A percentile compares a stretch with the other conserved stretches of the same genome.
These are phyloP conservation scores for Zaprionus camerounensis DNA, from an alignment of 1,140 invertebrate species.

Conservation along the genomic window DNA sequence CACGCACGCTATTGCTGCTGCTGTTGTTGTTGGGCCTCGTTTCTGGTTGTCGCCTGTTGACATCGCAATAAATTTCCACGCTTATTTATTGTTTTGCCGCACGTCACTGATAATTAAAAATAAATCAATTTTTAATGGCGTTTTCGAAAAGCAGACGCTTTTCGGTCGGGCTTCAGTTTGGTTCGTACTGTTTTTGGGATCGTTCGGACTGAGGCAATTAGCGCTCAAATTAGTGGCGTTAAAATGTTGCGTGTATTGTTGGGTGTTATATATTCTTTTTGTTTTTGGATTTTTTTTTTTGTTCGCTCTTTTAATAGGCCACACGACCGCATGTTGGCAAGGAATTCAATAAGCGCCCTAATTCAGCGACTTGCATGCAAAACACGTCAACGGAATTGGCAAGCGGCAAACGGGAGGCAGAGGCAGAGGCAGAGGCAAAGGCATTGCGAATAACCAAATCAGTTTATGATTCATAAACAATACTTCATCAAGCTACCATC, in stretches of 20 bases:
- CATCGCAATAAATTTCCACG: constrained; percentile 77
- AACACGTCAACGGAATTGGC: constrained; percentile 57
- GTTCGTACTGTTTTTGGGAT: constrained; percentile 35
- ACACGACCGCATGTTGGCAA: background rate
- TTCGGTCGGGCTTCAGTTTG: constrained; percentile 3
- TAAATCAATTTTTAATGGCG: constrained; percentile 82
- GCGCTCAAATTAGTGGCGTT: constrained; percentile 57
- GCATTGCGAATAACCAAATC: constrained; percentile 71
- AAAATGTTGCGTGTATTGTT: constrained; percentile 46
- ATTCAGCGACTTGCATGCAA: constrained; percentile 50
- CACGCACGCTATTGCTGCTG: constrained; percentile 49
- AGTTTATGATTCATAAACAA: constrained; percentile 79
- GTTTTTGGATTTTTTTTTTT: background rate
- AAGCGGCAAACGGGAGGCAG: constrained; percentile 32
- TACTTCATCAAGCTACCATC: constrained; percentile 74
- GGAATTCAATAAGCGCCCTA: constrained; percentile 41
- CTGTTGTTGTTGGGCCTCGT: constrained; percentile 46
- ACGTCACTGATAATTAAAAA: constrained; percentile 83
- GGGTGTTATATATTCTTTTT: background rate
- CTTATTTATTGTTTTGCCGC: constrained; percentile 82
- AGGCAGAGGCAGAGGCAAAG: constrained; percentile 15
- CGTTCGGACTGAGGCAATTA: constrained; percentile 68
- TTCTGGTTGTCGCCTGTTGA: constrained; percentile 67
- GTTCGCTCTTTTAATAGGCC: constrained; percentile 4
- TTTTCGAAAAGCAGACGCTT: constrained; percentile 38